Evolutionary conservation across 1,140 invertebrate genomes (phyloP).

Genomic region (Zaprionus vittiger): DNA sequence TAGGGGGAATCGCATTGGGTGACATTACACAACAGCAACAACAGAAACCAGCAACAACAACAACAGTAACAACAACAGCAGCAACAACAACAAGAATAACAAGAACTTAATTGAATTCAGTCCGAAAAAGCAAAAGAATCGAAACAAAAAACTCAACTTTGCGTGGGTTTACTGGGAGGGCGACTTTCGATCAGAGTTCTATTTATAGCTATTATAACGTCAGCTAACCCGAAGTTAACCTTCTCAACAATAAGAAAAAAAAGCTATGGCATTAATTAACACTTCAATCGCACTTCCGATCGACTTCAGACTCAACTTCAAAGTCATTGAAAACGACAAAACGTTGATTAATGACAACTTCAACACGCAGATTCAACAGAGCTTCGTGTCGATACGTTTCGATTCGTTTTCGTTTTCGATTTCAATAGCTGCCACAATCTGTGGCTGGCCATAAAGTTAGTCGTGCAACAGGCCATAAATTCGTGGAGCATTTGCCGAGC

Average conservation of each 20-base stretch:
- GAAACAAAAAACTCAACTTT: background rate
- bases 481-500: conserved; percentile 4
- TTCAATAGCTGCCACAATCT: conserved; percentile 32
- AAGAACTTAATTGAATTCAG: conserved; percentile 21
- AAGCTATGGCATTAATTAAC: conserved; percentile 49
- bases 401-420: conserved; percentile 5
- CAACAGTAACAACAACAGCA: background rate
- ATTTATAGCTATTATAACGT: conserved; percentile 29
- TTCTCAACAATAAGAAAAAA: conserved; percentile 12
- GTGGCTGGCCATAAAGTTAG: conserved; percentile 42
- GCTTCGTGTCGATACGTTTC: conserved; percentile 4
- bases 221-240: conserved; percentile 15
- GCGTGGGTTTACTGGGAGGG: conserved; percentile 28
- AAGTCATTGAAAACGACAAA: conserved; percentile 12
- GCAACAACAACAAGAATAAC: background rate
- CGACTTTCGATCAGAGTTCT: conserved; percentile 9
- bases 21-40: conserved; percentile 16
- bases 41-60: background rate
- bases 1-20: conserved; percentile 21
- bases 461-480: conserved; percentile 65
- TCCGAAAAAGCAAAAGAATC: background rate
- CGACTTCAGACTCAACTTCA: conserved; percentile 30
- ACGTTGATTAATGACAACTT: conserved; percentile 41
- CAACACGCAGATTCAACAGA: conserved; percentile 15
- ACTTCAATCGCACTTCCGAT: conserved; percentile 63